phyloP scores from a whole-genome alignment of 1,140 invertebrate genomes.

The Drosophila carrolli region DNA sequence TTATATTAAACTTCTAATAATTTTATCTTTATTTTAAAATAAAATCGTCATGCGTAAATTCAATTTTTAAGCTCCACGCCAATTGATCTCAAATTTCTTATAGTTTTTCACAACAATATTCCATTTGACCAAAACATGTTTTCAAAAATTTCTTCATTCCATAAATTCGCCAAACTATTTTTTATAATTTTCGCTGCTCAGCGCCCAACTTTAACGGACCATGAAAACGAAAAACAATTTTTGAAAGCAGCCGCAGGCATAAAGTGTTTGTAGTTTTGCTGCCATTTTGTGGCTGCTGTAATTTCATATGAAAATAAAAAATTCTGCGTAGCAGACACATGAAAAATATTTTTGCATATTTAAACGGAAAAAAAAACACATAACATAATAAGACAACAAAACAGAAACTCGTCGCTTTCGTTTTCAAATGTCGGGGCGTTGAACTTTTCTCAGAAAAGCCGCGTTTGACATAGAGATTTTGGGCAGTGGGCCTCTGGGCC shows the following conservation, averaged over 20 bases:
- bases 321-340: slow-evolving; percentile 41
- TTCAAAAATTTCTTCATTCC: slow-evolving; percentile 4
- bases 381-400: slow-evolving; percentile 24
- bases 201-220: slow-evolving; percentile 31
- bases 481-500: slow-evolving; percentile 17
- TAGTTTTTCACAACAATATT: slow-evolving; percentile 17
- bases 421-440: slow-evolving; percentile 62
- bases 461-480: slow-evolving; percentile 62
- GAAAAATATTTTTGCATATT: slow-evolving; percentile 55
- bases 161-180: slow-evolving; percentile 23
- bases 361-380: slow-evolving; percentile 22
- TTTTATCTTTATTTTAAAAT: too few species aligned
- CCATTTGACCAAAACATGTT: slow-evolving; percentile 6
- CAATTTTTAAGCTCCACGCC: too few species aligned
- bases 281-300: slow-evolving; percentile 19
- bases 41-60: too few species aligned
- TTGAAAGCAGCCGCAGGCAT: slow-evolving; percentile 33
- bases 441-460: slow-evolving; percentile 51
- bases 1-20: too few species aligned
- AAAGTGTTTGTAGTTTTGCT: slow-evolving; percentile 34
- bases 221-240: slow-evolving; percentile 51
- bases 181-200: slow-evolving; percentile 14
- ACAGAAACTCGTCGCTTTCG: slow-evolving; percentile 63
- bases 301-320: slow-evolving; percentile 53
- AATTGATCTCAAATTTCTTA: slow-evolving; percentile 2